Evolutionary conservation across 2,888 invertebrate genomes (phyloP), one percentile per base, ranked within the genome.

Genomic region (Drosophila emarginata): DNA sequence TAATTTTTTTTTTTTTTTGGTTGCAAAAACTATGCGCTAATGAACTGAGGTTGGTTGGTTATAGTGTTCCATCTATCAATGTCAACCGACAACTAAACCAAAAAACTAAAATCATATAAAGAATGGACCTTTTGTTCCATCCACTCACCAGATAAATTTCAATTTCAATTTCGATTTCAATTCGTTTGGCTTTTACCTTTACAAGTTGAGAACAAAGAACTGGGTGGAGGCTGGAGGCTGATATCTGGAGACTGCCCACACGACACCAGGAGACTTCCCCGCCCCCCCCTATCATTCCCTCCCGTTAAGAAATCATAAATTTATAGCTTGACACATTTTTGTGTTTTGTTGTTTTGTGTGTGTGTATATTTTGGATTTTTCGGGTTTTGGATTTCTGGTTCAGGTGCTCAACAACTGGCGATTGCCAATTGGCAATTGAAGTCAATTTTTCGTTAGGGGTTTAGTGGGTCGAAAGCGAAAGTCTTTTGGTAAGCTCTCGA

Each of bases 391-490:
- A 6, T 26, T 26, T 26, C 26, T 40, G 53, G 72, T 78, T 88
- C 81, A 81, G 88, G 81, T 88, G 80, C 73, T 84, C 40, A 77
- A 67, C 64, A 51, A 63, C 82, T 80, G 72, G 62, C 52, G 53
- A 64, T 63, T 64, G 57, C 62, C 76, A 71, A 73, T 70, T 75
- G 76, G 64, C 73, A 72, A 73, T 59, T 73, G 65, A 67, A 23
- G 65, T 64, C 52, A 21, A 45, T 45, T 21, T 45, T 45, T 45
- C 32, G 32, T 32, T 45, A 11, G 45, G 51, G 36, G 54, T 18
- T 65, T 84, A 85, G 80, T 86, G 81, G 88, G 88, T 88, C 84
- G 80, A 84, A 89, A 89, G 86, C 86, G 89, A 84, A 84, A 84
- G 83, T 84, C 73, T 64, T 32, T 53, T 61, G 69, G 77, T 68